Conservation (phyloP, 2,797 vertebrate genomes). For the Antrozous pallidus region DNA sequence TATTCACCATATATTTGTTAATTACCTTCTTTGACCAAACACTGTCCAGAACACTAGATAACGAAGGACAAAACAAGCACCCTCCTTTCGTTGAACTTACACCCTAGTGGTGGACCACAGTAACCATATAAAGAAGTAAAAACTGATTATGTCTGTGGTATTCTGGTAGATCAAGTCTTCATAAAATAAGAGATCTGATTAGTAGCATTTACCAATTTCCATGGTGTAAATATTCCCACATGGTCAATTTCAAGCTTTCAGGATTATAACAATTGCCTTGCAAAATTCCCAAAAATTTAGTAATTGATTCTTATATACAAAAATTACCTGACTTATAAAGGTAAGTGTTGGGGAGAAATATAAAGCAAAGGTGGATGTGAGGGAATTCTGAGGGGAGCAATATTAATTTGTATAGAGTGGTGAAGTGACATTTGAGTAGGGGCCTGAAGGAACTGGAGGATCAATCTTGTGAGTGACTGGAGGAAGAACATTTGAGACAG, state of each 20-base stretch:
- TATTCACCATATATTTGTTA: neutral
- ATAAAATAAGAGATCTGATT: neutral
- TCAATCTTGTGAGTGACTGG: neutral
- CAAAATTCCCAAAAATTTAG: neutral
- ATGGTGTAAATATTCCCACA: neutral
- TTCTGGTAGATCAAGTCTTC: neutral
- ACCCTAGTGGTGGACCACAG: accelerated
- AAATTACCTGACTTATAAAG: neutral
- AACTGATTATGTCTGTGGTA: neutral
- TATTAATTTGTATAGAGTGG: neutral
- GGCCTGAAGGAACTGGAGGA: neutral
- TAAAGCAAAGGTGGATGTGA: neutral
- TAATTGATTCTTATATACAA: neutral
- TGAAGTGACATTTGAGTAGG: neutral
- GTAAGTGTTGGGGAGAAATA: neutral
- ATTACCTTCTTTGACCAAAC: neutral
- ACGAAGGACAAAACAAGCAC: neutral
- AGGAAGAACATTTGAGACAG: neutral
- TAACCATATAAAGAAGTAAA: neutral
- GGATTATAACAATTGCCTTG: neutral
- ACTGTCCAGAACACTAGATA: neutral
- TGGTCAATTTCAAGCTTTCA: neutral
- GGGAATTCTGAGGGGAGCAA: too few species aligned
- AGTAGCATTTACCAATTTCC: neutral
- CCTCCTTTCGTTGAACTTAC: neutral